These are phyloP conservation scores for Dryobota labecula DNA, from an alignment of 2,888 invertebrate species.

Conservation along the genomic window DNA sequence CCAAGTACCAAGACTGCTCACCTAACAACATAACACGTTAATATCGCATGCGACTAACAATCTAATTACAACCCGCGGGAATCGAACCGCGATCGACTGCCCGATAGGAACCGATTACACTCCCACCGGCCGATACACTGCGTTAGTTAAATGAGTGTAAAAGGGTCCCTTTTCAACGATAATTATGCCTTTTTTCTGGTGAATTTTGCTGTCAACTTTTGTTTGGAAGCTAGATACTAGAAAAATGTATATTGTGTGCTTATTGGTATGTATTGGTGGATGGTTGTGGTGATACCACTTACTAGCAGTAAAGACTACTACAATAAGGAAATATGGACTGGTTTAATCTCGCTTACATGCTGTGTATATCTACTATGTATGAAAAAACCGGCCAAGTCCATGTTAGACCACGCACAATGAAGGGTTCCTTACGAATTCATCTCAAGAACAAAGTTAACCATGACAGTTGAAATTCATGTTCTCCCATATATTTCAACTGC, in stretches of 20 bases:
- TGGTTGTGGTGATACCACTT: background rate
- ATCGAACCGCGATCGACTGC: slow-evolving; percentile 86
- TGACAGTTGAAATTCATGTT: no score
- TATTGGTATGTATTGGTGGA: no score
- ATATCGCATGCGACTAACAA: slow-evolving; percentile 90
- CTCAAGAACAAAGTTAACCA: no score
- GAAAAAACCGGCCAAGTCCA: no score
- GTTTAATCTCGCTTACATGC: no score
- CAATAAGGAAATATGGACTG: no score
- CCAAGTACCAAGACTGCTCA: slow-evolving; percentile 76
- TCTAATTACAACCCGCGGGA: slow-evolving; percentile 89
- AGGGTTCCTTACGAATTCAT: no score
- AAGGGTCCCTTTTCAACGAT: slow-evolving; percentile 63
- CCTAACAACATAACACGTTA: slow-evolving; percentile 79
- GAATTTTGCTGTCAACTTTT: slow-evolving; percentile 46
- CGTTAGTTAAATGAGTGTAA: slow-evolving; percentile 67
- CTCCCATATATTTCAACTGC: no score
- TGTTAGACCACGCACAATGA: no score
- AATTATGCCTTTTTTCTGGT: slow-evolving; percentile 60
- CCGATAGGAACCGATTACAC: slow-evolving; percentile 84
- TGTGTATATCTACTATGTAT: no score
- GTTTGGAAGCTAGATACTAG: slow-evolving; percentile 1
- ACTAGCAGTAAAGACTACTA: no score
- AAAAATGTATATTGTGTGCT: background rate
- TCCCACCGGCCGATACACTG: slow-evolving; percentile 70